Percentiles rank a stretch among this genome's conserved stretches.
phyloP scores from a whole-genome alignment of 2,888 invertebrate genomes.

The Drosophila neonasuta region DNA sequence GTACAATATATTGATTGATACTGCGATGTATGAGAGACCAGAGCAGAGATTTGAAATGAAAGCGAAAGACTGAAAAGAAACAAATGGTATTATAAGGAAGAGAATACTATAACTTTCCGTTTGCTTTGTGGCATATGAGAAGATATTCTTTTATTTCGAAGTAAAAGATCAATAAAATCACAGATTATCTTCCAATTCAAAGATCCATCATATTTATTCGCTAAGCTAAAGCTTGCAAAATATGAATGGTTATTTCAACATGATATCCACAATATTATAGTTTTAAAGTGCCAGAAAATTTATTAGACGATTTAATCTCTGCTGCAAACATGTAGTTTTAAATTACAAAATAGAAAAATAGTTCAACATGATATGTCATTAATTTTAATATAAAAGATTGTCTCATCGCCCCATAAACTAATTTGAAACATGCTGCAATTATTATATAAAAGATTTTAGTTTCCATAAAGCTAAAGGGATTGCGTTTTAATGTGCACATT shows the following conservation, averaged over 20 bases:
- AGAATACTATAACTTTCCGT: neutral
- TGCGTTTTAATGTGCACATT: constrained; percentile 1
- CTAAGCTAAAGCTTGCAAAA: too few species aligned
- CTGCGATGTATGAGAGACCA: neutral
- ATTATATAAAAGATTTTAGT: neutral
- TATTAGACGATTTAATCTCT: neutral
- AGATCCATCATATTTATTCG: too few species aligned
- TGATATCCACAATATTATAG: too few species aligned
- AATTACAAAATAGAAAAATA: neutral
- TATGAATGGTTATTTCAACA: too few species aligned
- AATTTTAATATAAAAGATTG: neutral
- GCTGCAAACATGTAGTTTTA: neutral
- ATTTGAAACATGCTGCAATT: neutral
- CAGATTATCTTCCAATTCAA: too few species aligned
- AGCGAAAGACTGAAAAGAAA: neutral
- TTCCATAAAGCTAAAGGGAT: constrained; percentile 3
- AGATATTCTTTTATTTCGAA: too few species aligned
- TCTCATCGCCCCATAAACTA: neutral
- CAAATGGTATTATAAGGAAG: neutral
- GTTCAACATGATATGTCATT: neutral
- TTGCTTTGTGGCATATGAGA: neutral
- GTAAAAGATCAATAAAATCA: too few species aligned
- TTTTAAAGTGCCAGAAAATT: neutral
- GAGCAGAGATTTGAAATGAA: neutral
- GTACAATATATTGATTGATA: constrained; percentile 1